Percentiles rank a stretch among this genome's conserved stretches.
phyloP scores from a whole-genome alignment of 2,797 vertebrate species.

The Aldrovandia affinis region DNA sequence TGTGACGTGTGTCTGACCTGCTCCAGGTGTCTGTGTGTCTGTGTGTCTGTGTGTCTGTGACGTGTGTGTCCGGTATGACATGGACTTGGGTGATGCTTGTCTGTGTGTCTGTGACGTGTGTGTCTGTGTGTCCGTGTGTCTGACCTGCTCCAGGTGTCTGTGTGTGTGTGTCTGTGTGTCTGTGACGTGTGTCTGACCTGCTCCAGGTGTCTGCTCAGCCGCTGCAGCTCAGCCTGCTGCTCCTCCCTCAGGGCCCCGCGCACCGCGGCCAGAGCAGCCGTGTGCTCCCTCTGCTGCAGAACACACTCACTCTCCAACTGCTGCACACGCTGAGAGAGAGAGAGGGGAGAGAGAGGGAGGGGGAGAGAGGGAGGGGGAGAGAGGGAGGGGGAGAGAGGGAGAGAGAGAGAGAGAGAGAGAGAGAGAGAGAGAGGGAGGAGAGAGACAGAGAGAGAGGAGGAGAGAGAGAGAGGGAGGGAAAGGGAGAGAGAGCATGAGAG shows the following conservation, averaged over 20 bases:
- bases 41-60: not conserved
- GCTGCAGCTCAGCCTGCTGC: slow-evolving; percentile 57
- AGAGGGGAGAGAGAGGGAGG: not conserved
- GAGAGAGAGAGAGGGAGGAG: too few species aligned
- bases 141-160: slow-evolving; percentile 52
- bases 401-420: not conserved
- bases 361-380: not conserved
- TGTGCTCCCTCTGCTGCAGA: slow-evolving; percentile 60
- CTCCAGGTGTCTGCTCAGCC: slow-evolving; percentile 47
- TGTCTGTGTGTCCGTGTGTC: not conserved
- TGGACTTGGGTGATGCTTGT: too few species aligned
- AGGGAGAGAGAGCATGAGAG: not conserved
- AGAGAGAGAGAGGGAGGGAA: not conserved
- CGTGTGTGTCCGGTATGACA: too few species aligned
- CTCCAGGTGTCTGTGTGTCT: not conserved
- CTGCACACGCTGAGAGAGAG: slow-evolving; percentile 61
- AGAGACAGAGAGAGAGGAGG: not conserved
- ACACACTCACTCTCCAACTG: slow-evolving; percentile 60
- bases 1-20: too few species aligned
- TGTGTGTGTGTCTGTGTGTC: too few species aligned
- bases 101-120: not conserved
- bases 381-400: not conserved
- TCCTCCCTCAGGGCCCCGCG: slow-evolving; percentile 66
- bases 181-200: slow-evolving; percentile 48
- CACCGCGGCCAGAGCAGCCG: slow-evolving; percentile 55